phyloP scores from a whole-genome alignment of 2,113 vertebrate species.

The Myrmecophaga tridactyla region DNA sequence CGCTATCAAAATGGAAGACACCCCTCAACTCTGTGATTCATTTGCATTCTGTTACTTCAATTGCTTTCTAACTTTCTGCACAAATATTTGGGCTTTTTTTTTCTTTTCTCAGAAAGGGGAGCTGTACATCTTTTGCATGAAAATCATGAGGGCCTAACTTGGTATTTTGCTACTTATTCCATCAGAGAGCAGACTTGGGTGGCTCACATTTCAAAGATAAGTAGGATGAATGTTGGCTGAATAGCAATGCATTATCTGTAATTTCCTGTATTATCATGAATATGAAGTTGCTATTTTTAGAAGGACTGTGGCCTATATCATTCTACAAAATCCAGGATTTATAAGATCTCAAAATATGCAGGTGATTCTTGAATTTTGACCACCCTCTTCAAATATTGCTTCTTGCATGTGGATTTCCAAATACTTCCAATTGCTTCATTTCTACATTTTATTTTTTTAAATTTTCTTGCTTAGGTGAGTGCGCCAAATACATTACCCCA shows the following conservation, averaged over 20 bases:
- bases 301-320: background rate
- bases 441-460: background rate
- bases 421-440: background rate
- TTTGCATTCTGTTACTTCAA: conserved; percentile 44
- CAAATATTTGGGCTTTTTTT: conserved; percentile 44
- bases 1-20: background rate
- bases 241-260: background rate
- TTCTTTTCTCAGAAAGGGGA: conserved; percentile 7
- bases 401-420: background rate
- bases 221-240: background rate
- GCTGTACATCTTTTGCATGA: background rate
- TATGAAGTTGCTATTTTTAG: background rate
- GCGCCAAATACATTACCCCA: background rate
- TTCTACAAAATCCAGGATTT: background rate
- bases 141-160: background rate
- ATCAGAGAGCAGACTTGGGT: background rate
- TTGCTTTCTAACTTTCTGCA: background rate
- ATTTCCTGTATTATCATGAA: background rate
- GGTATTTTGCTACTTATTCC: background rate
- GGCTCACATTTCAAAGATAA: background rate
- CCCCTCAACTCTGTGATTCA: background rate
- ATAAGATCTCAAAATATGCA: background rate
- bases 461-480: background rate
- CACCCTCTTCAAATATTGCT: background rate
- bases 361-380: background rate